Percentiles rank a stretch among this genome's conserved stretches.
Conservation (phyloP, 2,797 vertebrate genomes). For the Tangara arthus region DNA sequence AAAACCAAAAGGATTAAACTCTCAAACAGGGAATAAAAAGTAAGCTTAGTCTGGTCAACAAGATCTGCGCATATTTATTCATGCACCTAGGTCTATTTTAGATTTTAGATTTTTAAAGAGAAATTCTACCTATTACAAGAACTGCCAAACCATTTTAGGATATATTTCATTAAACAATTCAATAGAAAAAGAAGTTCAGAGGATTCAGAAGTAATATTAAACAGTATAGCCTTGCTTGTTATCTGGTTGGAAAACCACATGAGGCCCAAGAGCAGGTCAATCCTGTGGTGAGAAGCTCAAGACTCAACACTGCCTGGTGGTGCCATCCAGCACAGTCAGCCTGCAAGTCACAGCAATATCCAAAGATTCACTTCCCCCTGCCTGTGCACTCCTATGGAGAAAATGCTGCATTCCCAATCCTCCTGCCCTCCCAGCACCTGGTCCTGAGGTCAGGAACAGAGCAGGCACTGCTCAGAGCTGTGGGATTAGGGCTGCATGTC, state of each 20-base stretch:
- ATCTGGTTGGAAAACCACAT: background rate
- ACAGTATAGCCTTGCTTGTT: background rate
- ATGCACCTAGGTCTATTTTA: background rate
- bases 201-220: background rate
- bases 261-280: background rate
- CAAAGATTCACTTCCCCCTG: background rate
- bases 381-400: background rate
- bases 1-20: background rate
- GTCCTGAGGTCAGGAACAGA: background rate
- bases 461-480: background rate
- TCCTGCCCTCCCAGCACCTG: rapidly evolving
- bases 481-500: rapidly evolving
- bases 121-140: background rate
- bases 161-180: background rate
- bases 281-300: background rate
- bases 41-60: background rate
- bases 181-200: background rate
- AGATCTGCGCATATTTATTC: background rate
- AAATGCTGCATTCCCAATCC: background rate
- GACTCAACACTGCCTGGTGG: background rate
- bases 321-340: background rate
- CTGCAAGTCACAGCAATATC: background rate
- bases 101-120: background rate
- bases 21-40: background rate
- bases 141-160: background rate